phyloP scores from a whole-genome alignment of 2,888 invertebrate genomes.

The Acanthosoma haemorrhoidale region DNA sequence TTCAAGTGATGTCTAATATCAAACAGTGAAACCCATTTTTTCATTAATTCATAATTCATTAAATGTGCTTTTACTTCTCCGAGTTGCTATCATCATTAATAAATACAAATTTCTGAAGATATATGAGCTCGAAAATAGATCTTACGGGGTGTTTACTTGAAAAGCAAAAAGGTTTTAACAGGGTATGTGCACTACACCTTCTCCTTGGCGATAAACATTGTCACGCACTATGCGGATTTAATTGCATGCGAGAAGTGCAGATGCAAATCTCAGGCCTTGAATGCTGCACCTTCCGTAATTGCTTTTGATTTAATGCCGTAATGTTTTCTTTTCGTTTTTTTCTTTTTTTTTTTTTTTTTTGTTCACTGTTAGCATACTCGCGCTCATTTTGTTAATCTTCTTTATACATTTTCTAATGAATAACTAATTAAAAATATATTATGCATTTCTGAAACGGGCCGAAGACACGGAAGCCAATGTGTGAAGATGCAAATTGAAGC shows the following conservation, averaged over 20 bases:
- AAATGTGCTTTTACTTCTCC: too few species aligned
- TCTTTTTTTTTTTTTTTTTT: too few species aligned
- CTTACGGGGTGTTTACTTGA: too few species aligned
- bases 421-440: neutral
- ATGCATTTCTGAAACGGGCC: neutral
- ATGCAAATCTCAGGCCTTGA: conserved; percentile 3
- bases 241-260: conserved; percentile 8
- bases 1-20: too few species aligned
- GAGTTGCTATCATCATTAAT: too few species aligned
- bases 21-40: too few species aligned
- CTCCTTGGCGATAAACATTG: conserved; percentile 1
- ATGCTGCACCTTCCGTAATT: neutral
- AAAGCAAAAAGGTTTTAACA: too few species aligned
- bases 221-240: conserved; percentile 3
- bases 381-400: neutral
- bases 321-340: neutral
- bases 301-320: conserved; percentile 1
- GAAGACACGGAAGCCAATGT: neutral
- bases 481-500: neutral
- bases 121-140: too few species aligned
- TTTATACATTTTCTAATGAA: neutral
- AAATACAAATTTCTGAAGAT: too few species aligned
- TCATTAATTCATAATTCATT: too few species aligned
- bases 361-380: neutral
- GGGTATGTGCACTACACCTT: too few species aligned